phyloP scores from a whole-genome alignment of 2,888 invertebrate genomes.

The Pelosia muscerda region DNA sequence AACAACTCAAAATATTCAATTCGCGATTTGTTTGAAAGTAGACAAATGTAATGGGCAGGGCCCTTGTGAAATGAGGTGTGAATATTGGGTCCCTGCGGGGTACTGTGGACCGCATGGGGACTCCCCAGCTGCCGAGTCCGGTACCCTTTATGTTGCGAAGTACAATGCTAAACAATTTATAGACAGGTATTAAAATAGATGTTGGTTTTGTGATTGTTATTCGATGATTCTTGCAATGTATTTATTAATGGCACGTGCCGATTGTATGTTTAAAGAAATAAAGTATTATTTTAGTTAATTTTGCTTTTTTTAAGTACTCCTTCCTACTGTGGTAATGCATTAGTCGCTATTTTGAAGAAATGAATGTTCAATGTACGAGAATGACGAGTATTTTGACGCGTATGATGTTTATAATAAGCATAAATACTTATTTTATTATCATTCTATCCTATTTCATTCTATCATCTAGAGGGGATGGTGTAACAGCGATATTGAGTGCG shows the following conservation, averaged over 20 bases:
- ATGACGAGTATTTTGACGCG: too few relatives aligned
- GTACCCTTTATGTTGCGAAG: constrained; percentile 64
- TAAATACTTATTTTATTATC: too few relatives aligned
- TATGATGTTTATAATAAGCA: too few relatives aligned
- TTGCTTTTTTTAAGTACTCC: too few relatives aligned
- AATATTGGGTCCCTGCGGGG: constrained; percentile 83
- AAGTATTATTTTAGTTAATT: too few relatives aligned
- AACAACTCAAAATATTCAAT: constrained; percentile 62
- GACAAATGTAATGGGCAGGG: constrained; percentile 77
- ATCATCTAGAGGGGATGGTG: too few relatives aligned
- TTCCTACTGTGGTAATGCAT: too few relatives aligned
- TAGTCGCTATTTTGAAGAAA: too few relatives aligned
- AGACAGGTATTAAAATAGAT: constrained; percentile 71
- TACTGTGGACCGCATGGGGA: constrained; percentile 67
- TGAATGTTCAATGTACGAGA: too few relatives aligned
- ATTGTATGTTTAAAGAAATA: neutral
- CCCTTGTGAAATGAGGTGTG: constrained; percentile 85
- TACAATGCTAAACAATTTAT: constrained; percentile 75
- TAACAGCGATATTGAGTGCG: too few relatives aligned
- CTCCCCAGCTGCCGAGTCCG: constrained; percentile 70
- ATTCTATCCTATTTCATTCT: too few relatives aligned
- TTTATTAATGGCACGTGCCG: constrained; percentile 67
- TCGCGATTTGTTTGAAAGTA: constrained; percentile 65
- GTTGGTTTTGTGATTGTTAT: constrained; percentile 60
- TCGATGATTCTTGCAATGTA: constrained; percentile 50